phyloP scores from a whole-genome alignment of 2,888 invertebrate species.

The Lamellibrachia satsuma region DNA sequence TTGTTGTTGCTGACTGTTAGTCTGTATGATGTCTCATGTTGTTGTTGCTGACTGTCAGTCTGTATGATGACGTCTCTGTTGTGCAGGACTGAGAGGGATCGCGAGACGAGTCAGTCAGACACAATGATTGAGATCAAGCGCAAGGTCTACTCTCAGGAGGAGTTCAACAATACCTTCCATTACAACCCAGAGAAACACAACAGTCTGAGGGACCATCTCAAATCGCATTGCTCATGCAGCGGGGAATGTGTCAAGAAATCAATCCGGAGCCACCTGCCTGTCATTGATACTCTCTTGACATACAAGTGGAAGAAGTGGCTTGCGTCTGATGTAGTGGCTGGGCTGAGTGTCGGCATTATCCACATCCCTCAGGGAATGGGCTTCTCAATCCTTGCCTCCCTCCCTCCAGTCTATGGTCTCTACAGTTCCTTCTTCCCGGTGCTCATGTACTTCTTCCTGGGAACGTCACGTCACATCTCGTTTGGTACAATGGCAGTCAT shows the following conservation, averaged over 20 bases:
- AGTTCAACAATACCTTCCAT: background rate
- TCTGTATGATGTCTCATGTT: background rate
- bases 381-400: constrained; percentile 66
- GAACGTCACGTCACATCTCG: constrained; percentile 87
- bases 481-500: constrained; percentile 69
- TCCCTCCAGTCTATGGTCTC: constrained; percentile 69
- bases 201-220: background rate
- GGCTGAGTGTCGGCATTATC: constrained; percentile 35
- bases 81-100: background rate
- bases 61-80: background rate
- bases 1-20: no score
- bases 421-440: constrained; percentile 93
- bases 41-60: background rate
- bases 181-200: background rate
- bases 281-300: constrained; percentile 50
- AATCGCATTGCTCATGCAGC: background rate
- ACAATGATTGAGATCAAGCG: constrained; percentile 2
- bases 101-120: background rate
- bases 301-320: constrained; percentile 45
- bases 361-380: constrained; percentile 60
- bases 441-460: constrained; percentile 82
- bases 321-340: constrained; percentile 29
- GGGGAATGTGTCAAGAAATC: constrained; percentile 45
- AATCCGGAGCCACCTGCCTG: constrained; percentile 48
- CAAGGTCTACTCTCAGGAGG: constrained; percentile 4